Evolutionary conservation across 2,797 vertebrate genomes (phyloP).

Genomic region (Eulemur albifrons): DNA sequence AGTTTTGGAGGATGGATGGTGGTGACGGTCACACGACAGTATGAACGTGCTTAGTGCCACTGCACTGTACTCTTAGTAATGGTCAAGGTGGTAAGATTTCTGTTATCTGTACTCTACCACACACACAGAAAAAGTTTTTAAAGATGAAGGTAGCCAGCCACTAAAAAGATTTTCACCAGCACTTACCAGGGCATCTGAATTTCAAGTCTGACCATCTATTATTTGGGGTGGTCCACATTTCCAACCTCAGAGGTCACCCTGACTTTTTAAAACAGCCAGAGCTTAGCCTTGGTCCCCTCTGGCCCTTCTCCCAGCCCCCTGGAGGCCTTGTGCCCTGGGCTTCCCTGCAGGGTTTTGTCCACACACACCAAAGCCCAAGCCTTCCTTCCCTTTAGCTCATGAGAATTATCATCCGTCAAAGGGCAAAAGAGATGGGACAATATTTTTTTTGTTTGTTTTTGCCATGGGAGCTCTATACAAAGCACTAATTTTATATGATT

Average conservation of each 20-base stretch:
- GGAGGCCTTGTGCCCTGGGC: background rate
- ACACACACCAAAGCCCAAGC: background rate
- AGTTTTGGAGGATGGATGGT: background rate
- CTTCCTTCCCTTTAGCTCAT: background rate
- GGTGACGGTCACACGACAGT: background rate
- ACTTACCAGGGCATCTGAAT: background rate
- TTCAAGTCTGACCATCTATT: background rate
- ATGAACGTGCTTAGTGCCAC: background rate
- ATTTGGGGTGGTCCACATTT: background rate
- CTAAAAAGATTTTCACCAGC: background rate
- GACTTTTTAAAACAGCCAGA: background rate
- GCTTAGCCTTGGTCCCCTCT: background rate
- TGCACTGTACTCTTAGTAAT: background rate
- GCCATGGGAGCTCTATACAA: background rate
- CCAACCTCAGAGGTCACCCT: background rate
- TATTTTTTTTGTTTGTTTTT: background rate
- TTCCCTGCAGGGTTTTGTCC: accelerated
- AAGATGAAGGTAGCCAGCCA: background rate
- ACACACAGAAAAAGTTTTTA: background rate
- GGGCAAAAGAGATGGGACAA: background rate
- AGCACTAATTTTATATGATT: background rate
- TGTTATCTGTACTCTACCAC: background rate
- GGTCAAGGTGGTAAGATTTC: background rate
- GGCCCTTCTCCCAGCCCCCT: background rate
- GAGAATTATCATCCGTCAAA: too few species aligned